These are phyloP conservation scores for Diabrotica virgifera DNA, from an alignment of 1,140 invertebrate species.

Conservation along the genomic window DNA sequence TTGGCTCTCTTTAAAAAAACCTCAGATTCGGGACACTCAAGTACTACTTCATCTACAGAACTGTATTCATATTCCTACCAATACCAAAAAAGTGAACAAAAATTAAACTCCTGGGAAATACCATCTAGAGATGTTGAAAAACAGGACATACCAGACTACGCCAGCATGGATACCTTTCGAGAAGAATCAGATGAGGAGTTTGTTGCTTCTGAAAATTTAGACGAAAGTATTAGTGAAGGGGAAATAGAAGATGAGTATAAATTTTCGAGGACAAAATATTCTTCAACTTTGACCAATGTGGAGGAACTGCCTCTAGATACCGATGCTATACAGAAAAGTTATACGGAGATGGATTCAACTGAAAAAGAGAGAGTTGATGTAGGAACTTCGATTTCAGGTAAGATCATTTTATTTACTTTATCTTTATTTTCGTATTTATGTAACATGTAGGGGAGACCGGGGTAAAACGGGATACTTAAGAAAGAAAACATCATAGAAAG, in stretches of 20 bases:
- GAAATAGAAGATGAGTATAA: neutral
- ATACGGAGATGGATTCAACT: neutral
- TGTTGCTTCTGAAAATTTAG: neutral
- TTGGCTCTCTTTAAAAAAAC: neutral
- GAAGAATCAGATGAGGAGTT: slow-evolving; percentile 14
- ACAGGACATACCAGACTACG: slow-evolving; percentile 39
- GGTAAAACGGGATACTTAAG: too few relatives aligned
- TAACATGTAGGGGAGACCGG: too few relatives aligned
- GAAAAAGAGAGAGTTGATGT: neutral
- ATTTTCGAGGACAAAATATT: too few relatives aligned
- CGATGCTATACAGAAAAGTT: neutral
- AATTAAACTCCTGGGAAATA: slow-evolving; percentile 7
- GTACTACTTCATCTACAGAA: slow-evolving; percentile 16
- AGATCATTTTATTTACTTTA: too few relatives aligned
- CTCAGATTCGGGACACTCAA: neutral
- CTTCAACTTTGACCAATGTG: too few relatives aligned
- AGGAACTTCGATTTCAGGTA: neutral
- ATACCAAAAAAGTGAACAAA: slow-evolving; percentile 27
- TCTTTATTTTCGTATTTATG: too few relatives aligned
- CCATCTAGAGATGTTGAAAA: slow-evolving; percentile 40
- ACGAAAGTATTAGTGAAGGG: neutral
- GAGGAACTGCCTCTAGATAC: neutral
- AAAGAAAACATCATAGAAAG: too few relatives aligned
- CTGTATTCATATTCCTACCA: slow-evolving; percentile 43
- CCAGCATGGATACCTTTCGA: slow-evolving; percentile 39